These are phyloP conservation scores for Thalassarche chlororhynchos DNA, from an alignment of 2,113 vertebrate genomes.

Conservation along the genomic window DNA sequence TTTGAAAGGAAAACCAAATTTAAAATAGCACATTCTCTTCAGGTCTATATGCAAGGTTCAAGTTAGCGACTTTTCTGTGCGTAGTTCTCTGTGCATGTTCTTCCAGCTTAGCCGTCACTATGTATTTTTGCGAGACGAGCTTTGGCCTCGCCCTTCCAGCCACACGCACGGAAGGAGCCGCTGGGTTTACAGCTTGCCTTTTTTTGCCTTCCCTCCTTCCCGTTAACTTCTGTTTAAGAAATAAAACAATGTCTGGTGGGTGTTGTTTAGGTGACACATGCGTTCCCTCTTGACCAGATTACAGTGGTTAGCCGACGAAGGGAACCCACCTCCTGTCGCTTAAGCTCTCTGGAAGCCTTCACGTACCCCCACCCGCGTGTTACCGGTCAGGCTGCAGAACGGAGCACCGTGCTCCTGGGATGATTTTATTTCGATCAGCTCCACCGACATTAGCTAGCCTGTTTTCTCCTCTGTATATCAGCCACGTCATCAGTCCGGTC, in stretches of 20 bases:
- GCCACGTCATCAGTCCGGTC: too few species aligned
- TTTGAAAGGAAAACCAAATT: neutral
- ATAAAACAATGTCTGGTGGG: neutral
- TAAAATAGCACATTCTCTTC: neutral
- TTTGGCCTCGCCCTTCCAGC: neutral
- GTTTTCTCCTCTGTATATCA: neutral
- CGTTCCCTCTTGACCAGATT: neutral
- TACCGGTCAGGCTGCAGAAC: too few species aligned
- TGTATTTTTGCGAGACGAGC: neutral
- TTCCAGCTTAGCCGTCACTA: neutral
- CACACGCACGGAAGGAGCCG: fast-evolving
- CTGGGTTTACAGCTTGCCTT: neutral
- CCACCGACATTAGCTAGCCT: neutral
- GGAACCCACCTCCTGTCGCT: too few species aligned
- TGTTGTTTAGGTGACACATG: neutral
- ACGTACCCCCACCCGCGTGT: fast-evolving
- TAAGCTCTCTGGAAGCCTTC: neutral
- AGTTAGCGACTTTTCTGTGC: neutral
- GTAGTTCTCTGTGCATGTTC: neutral
- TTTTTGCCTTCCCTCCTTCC: neutral
- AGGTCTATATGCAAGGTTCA: neutral
- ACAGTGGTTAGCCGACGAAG: neutral
- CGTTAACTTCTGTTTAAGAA: neutral
- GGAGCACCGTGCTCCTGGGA: neutral
- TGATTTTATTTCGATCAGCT: neutral